Conservation (phyloP, 2,797 vertebrate genomes). For the Apodemus agrarius region DNA sequence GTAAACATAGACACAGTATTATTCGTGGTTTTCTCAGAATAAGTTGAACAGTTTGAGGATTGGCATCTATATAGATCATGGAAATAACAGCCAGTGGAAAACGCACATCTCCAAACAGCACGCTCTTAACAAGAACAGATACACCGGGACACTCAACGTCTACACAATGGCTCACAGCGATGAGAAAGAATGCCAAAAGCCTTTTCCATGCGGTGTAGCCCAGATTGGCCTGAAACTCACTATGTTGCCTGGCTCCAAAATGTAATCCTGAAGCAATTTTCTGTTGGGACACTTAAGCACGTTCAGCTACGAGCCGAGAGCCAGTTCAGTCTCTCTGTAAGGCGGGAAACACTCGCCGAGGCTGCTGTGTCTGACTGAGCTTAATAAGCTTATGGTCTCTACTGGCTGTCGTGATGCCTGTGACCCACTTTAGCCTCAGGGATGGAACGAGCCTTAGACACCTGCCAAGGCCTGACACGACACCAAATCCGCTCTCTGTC, state of each 20-base stretch:
- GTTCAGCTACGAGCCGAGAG: not conserved
- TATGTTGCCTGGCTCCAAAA: not conserved
- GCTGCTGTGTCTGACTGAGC: not conserved
- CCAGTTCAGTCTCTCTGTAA: not conserved
- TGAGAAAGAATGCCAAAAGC: not conserved
- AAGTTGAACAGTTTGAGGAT: not conserved
- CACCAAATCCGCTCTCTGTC: not conserved
- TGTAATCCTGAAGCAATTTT: constrained; percentile 34
- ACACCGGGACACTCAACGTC: not conserved
- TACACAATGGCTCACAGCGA: no score
- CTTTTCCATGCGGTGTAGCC: not conserved
- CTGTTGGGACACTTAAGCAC: not conserved
- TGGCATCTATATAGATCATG: not conserved
- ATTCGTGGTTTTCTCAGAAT: not conserved
- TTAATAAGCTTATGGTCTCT: not conserved
- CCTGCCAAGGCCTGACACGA: not conserved
- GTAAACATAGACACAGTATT: not conserved
- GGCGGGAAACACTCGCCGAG: not conserved
- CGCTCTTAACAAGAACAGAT: not conserved
- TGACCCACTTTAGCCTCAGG: not conserved
- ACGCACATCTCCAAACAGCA: not conserved
- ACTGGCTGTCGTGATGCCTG: not conserved
- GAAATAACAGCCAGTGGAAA: not conserved
- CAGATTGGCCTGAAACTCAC: not conserved
- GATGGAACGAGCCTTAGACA: not conserved